Percentiles rank a stretch among this genome's conserved stretches.
These are phyloP conservation scores for Rhysida immarginata DNA, from an alignment of 1,140 invertebrate genomes.

Conservation along the genomic window DNA sequence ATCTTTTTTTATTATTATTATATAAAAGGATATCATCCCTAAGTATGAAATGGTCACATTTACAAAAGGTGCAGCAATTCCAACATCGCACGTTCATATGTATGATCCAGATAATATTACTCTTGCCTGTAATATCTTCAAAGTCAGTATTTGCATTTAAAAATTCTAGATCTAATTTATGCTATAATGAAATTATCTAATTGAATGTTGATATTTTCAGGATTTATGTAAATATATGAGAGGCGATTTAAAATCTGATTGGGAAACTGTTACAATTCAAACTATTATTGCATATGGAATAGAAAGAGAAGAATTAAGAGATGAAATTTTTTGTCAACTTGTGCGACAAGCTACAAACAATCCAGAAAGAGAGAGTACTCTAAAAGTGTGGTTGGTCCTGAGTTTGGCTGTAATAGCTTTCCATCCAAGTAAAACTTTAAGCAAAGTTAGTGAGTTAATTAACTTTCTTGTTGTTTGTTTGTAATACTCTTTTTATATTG, in stretches of 20 bases:
- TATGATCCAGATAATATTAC: conserved; percentile 88
- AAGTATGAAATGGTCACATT: conserved; percentile 87
- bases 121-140: conserved; percentile 75
- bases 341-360: conserved; percentile 71
- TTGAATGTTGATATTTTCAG: conserved; percentile 32
- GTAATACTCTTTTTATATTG: not conserved
- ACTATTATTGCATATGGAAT: conserved; percentile 69
- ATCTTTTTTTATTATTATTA: no score
- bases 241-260: conserved; percentile 65
- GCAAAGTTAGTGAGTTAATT: conserved; percentile 38
- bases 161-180: conserved; percentile 1
- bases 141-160: conserved; percentile 41
- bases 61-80: conserved; percentile 71
- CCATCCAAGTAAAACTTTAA: conserved; percentile 73
- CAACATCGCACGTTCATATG: conserved; percentile 85
- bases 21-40: conserved; percentile 48
- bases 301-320: conserved; percentile 70
- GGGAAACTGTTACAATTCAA: conserved; percentile 66
- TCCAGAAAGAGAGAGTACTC: conserved; percentile 55
- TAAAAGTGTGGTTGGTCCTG: conserved; percentile 67
- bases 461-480: not conserved
- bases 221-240: conserved; percentile 73
- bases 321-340: conserved; percentile 78
- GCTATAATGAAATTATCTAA: no score
- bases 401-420: conserved; percentile 80